A percentile compares a stretch with the other conserved stretches of the same genome.
These are phyloP conservation scores for Haliclona indistincta DNA, from an alignment of 37 sponge, comb jelly and placozoan genomes.

Conservation along the genomic window DNA sequence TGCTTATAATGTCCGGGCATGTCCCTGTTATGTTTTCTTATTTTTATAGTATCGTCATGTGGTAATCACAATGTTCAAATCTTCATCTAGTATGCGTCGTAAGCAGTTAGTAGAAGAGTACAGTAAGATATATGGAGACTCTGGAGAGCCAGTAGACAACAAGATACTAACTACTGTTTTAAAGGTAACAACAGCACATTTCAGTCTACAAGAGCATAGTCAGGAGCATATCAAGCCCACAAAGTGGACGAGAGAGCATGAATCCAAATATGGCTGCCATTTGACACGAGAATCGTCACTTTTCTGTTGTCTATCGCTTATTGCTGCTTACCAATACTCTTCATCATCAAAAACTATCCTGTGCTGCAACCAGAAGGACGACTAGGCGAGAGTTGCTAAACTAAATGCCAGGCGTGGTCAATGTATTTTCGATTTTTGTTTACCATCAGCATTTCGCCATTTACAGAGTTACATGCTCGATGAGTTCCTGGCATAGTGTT, in stretches of 20 bases:
- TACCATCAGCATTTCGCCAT: not conserved
- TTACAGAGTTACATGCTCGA: not conserved
- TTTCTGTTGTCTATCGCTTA: too few relatives aligned
- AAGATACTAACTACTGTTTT: conserved; percentile 27
- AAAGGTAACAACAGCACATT: conserved; percentile 20
- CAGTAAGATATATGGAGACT: too few relatives aligned
- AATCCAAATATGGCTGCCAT: conserved; percentile 1
- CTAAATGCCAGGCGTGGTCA: too few relatives aligned
- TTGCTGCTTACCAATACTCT: too few relatives aligned
- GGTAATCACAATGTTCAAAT: conserved; percentile 30
- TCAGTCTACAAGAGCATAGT: not conserved
- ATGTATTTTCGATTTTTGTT: too few relatives aligned
- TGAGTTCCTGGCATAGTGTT: not conserved
- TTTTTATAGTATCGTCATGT: conserved; percentile 37
- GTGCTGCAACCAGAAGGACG: too few relatives aligned
- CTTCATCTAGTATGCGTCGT: conserved; percentile 20
- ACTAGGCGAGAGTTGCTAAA: too few relatives aligned
- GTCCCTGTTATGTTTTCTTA: not conserved
- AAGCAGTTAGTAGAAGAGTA: conserved; percentile 45
- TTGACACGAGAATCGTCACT: not conserved
- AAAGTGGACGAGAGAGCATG: too few relatives aligned
- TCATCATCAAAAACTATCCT: too few relatives aligned
- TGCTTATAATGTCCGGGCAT: not conserved
- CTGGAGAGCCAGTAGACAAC: not conserved
- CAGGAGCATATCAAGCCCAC: too few relatives aligned